These are phyloP conservation scores for Tor tambroides DNA, from an alignment of 2,113 vertebrate species.

Conservation along the genomic window DNA sequence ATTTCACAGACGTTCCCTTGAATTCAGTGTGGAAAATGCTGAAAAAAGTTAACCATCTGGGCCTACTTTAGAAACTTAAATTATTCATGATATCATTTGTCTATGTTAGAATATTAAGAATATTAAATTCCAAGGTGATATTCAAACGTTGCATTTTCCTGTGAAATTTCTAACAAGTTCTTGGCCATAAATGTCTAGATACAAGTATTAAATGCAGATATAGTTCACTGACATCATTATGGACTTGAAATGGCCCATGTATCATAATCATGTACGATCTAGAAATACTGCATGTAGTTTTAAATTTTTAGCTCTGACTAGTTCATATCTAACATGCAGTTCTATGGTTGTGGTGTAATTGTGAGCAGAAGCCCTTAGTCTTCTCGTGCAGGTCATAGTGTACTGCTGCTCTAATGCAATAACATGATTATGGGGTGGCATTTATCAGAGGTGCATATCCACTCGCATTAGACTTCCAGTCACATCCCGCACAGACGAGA, in stretches of 20 bases:
- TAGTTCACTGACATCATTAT: neutral
- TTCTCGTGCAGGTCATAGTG: constrained; percentile 61
- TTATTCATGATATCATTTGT: neutral
- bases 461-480: constrained; percentile 70
- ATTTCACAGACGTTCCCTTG: neutral
- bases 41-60: neutral
- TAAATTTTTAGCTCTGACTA: neutral
- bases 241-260: neutral
- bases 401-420: constrained; percentile 66
- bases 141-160: neutral
- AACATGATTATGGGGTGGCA: constrained; percentile 70
- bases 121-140: neutral
- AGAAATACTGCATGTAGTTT: neutral
- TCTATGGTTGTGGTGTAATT: constrained; percentile 46
- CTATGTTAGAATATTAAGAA: neutral
- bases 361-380: constrained; percentile 28
- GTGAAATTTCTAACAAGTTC: neutral
- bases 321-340: constrained; percentile 39
- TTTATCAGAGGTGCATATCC: constrained; percentile 61
- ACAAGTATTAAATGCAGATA: neutral
- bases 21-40: neutral
- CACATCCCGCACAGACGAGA: constrained; percentile 71
- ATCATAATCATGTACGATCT: neutral
- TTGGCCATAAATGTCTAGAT: neutral
- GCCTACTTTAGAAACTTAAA: neutral